These are phyloP conservation scores for Andrena trimmerana DNA, from an alignment of 2,888 invertebrate genomes.

Conservation along the genomic window DNA sequence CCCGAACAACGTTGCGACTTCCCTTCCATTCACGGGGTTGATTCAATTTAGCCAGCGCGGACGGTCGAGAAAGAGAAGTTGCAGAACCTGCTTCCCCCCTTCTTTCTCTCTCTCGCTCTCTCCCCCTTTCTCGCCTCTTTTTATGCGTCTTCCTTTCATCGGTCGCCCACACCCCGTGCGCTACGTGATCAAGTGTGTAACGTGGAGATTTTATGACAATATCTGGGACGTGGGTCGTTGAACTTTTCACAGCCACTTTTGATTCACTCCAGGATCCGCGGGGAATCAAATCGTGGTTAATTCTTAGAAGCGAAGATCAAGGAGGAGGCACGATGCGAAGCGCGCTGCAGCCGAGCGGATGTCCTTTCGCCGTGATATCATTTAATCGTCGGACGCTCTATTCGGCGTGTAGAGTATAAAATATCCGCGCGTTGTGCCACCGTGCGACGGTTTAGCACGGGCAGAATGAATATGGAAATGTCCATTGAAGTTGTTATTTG, in stretches of 20 bases:
- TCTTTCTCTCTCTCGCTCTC: too few species aligned
- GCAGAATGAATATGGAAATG: background rate
- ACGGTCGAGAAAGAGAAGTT: background rate
- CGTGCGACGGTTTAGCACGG: background rate
- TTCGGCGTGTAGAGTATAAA: background rate
- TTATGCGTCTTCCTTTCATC: constrained; percentile 44
- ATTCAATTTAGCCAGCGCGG: constrained; percentile 9
- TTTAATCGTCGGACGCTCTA: background rate
- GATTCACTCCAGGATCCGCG: constrained; percentile 47
- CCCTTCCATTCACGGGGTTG: background rate
- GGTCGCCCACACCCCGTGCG: constrained; percentile 42
- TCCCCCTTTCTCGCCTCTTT: constrained; percentile 7
- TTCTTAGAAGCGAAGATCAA: constrained; percentile 27
- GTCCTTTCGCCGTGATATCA: background rate
- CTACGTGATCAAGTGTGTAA: constrained; percentile 68
- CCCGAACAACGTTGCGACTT: background rate
- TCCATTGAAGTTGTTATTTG: background rate
- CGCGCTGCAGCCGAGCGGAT: background rate
- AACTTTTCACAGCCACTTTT: constrained; percentile 63
- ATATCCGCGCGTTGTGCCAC: too few species aligned
- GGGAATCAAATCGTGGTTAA: constrained; percentile 39
- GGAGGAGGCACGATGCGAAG: background rate
- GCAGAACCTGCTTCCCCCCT: background rate
- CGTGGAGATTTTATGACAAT: constrained; percentile 72
- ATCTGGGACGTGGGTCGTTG: constrained; percentile 73